phyloP scores from a whole-genome alignment of 2,888 invertebrate genomes.

The Dolichomitus sp. region DNA sequence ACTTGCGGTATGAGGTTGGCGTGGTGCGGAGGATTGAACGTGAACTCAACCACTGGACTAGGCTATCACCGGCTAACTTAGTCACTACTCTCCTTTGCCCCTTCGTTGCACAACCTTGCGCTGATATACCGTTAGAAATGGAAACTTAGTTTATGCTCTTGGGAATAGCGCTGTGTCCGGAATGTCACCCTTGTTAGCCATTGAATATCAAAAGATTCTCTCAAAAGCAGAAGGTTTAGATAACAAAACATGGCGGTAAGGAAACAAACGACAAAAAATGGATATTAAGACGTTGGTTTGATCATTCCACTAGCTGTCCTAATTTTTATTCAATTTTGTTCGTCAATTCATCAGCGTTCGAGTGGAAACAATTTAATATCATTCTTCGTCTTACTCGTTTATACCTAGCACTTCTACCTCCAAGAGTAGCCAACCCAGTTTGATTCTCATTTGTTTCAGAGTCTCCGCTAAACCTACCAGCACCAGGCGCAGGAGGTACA shows the following conservation, averaged over 20 bases:
- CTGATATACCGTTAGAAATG: constrained; percentile 21
- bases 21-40: constrained; percentile 50
- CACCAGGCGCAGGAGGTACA: not conserved
- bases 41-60: constrained; percentile 35
- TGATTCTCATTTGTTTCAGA: constrained; percentile 17
- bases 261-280: not conserved
- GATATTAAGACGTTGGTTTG: not conserved
- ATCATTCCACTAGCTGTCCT: not conserved
- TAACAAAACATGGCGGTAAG: not conserved
- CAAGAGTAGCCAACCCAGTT: not conserved
- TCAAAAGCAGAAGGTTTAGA: not conserved
- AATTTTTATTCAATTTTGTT: not conserved
- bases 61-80: constrained; percentile 56
- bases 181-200: constrained; percentile 13
- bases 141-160: constrained; percentile 27
- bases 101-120: constrained; percentile 15
- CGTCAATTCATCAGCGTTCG: not conserved
- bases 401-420: not conserved
- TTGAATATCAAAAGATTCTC: not conserved
- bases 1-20: constrained; percentile 53
- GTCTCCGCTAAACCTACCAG: constrained; percentile 20
- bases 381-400: constrained; percentile 2
- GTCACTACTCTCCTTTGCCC: constrained; percentile 17
- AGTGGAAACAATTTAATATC: constrained; percentile 21
- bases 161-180: not conserved